Conservation (phyloP, 1,140 invertebrate genomes). For the Drosophila nasuta region DNA sequence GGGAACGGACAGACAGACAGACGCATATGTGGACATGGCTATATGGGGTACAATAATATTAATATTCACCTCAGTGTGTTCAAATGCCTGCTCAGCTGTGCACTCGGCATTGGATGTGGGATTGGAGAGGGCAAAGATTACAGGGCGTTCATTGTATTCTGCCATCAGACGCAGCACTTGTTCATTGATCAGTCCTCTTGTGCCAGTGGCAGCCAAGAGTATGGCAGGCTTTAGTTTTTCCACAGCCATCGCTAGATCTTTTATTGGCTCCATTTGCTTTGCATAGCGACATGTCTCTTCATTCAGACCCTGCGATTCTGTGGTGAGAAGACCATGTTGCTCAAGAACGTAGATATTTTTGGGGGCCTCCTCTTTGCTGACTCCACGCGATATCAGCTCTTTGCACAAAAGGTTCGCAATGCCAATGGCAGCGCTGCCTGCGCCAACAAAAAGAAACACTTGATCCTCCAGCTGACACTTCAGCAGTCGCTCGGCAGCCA, state of each 20-base stretch:
- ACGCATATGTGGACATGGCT: too few relatives aligned
- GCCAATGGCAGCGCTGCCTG: constrained; percentile 95
- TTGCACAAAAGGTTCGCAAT: constrained; percentile 93
- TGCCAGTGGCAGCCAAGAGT: constrained; percentile 94
- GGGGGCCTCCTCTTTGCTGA: constrained; percentile 88
- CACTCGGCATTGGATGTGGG: constrained; percentile 98
- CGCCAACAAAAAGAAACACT: constrained; percentile 95
- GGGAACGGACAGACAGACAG: too few relatives aligned
- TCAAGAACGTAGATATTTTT: constrained; percentile 91
- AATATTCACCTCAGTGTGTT: constrained; percentile 87
- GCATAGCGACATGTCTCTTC: constrained; percentile 87
- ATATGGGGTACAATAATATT: constrained; percentile 70
- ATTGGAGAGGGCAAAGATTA: constrained; percentile 98
- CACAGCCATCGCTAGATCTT: constrained; percentile 92
- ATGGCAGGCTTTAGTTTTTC: constrained; percentile 87
- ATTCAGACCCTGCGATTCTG: constrained; percentile 88
- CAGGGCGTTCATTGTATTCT: constrained; percentile 85
- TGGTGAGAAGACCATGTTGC: constrained; percentile 89
- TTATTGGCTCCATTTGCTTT: constrained; percentile 89
- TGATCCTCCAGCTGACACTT: constrained; percentile 92
- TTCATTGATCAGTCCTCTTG: constrained; percentile 93
- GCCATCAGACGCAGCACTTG: constrained; percentile 93
- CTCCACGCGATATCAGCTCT: constrained; percentile 21
- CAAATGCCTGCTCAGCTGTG: constrained; percentile 97
- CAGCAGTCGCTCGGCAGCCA: constrained; percentile 93